Conservation (phyloP, 2,113 vertebrate species). For the Hucho hucho region DNA sequence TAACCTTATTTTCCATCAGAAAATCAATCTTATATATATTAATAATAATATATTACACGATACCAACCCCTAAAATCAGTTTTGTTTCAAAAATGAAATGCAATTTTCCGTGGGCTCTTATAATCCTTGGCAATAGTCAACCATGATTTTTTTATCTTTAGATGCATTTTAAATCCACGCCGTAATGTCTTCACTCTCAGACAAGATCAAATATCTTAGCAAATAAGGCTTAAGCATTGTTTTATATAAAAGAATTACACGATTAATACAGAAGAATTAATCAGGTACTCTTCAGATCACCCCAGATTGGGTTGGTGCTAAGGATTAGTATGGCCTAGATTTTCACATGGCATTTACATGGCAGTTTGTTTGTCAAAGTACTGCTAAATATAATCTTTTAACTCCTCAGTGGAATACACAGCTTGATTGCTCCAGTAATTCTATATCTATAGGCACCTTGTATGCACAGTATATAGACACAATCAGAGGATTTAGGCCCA, state of each 20-base stretch:
- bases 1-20: conserved; percentile 54
- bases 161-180: conserved; percentile 84
- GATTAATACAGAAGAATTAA: conserved; percentile 86
- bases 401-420: conserved; percentile 42
- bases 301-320: conserved; percentile 78
- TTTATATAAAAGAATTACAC: conserved; percentile 86
- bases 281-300: conserved; percentile 80
- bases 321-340: conserved; percentile 83
- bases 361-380: conserved; percentile 69
- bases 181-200: conserved; percentile 82
- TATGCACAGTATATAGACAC: neutral
- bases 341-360: conserved; percentile 71
- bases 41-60: conserved; percentile 66
- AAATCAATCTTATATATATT: conserved; percentile 44
- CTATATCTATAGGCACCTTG: neutral
- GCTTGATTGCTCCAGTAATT: conserved; percentile 36
- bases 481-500: too few relatives aligned
- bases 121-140: conserved; percentile 69
- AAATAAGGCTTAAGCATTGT: conserved; percentile 85
- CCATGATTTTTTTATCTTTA: conserved; percentile 84
- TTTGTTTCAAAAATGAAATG: conserved; percentile 79
- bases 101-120: conserved; percentile 81
- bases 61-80: conserved; percentile 72
- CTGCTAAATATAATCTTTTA: conserved; percentile 67
- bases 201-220: conserved; percentile 84